These are phyloP conservation scores for Epinotia ramella DNA, from an alignment of 2,888 invertebrate species.

Conservation along the genomic window DNA sequence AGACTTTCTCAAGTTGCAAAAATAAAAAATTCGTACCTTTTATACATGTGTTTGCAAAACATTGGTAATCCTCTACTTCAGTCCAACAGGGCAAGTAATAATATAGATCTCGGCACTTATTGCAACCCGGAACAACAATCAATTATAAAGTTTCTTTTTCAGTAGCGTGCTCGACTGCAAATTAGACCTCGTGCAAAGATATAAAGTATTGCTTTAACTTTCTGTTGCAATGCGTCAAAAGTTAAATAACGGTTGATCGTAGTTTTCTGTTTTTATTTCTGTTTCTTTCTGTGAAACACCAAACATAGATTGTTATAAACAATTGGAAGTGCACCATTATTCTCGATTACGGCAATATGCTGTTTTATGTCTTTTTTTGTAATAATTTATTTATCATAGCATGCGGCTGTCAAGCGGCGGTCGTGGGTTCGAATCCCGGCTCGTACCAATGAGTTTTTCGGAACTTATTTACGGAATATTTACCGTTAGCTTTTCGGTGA, in stretches of 20 bases:
- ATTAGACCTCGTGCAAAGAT: slow-evolving; percentile 62
- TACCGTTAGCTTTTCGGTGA: too few relatives aligned
- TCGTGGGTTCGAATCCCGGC: too few relatives aligned
- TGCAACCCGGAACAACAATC: slow-evolving; percentile 63
- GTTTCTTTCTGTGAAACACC: not conserved
- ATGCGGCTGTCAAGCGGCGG: too few relatives aligned
- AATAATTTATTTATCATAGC: too few relatives aligned
- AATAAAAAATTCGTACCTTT: too few relatives aligned
- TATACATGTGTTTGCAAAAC: not conserved
- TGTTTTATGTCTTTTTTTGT: too few relatives aligned
- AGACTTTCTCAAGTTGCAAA: too few relatives aligned
- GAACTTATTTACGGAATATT: too few relatives aligned
- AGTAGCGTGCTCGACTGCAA: slow-evolving; percentile 58
- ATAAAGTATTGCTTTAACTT: slow-evolving; percentile 64
- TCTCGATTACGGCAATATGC: too few relatives aligned
- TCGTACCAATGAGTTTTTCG: too few relatives aligned
- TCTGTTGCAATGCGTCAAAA: slow-evolving; percentile 52
- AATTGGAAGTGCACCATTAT: too few relatives aligned
- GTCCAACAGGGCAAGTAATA: slow-evolving; percentile 44
- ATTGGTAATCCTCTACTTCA: not conserved
- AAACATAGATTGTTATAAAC: not conserved
- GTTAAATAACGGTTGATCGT: slow-evolving; percentile 20
- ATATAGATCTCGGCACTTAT: slow-evolving; percentile 48
- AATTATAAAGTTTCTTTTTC: slow-evolving; percentile 68
- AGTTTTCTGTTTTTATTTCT: slow-evolving; percentile 1